Conservation (phyloP, 2,888 invertebrate genomes). For the Punctoribates punctum region DNA sequence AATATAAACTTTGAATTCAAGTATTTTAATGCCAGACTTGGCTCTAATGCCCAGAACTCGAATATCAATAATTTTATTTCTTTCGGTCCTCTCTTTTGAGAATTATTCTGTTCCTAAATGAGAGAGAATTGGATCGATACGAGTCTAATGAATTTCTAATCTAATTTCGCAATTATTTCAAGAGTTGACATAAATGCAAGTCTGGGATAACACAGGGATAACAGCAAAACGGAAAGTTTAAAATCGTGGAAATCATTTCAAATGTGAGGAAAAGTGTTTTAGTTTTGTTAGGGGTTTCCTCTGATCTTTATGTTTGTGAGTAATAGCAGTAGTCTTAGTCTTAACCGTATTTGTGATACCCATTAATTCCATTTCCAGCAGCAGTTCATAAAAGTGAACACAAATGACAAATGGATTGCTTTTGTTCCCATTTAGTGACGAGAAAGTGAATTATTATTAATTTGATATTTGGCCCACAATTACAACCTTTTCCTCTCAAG, state of each 20-base stretch:
- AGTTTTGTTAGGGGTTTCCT: not conserved
- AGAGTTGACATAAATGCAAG: too few relatives aligned
- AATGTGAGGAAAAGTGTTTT: too few relatives aligned
- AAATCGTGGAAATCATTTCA: too few relatives aligned
- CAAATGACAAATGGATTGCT: constrained; percentile 27
- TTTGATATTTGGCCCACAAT: not conserved
- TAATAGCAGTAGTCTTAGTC: not conserved
- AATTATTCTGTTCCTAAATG: not conserved
- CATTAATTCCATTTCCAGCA: constrained; percentile 14
- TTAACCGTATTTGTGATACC: constrained; percentile 5
- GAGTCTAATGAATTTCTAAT: not conserved
- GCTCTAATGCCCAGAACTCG: not conserved
- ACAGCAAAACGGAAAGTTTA: too few relatives aligned
- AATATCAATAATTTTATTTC: constrained; percentile 19
- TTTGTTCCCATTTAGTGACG: constrained; percentile 20
- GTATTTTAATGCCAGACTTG: not conserved
- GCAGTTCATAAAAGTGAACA: constrained; percentile 1
- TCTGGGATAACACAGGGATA: too few relatives aligned
- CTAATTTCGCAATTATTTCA: too few relatives aligned
- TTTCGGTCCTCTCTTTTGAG: not conserved
- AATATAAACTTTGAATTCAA: constrained; percentile 20
- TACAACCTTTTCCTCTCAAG: not conserved
- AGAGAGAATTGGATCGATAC: not conserved
- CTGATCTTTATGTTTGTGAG: not conserved
- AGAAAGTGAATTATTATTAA: constrained; percentile 30